Base-by-base conservation (phyloP, 2,113 vertebrate species). In the Xenopus borealis region DNA sequence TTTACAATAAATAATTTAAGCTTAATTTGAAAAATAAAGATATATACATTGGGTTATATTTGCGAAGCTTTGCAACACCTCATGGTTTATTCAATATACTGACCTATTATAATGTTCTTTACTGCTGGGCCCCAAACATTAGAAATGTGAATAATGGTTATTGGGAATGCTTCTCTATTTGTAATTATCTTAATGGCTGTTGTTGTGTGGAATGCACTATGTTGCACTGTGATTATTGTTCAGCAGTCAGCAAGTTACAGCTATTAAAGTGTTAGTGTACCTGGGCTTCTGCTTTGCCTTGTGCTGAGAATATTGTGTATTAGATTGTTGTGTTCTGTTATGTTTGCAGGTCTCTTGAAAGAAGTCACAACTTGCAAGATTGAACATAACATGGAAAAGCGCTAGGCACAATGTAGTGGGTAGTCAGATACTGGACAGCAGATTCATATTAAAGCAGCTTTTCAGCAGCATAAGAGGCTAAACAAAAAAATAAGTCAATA, bases 1-100 rank as follows among this genome's bases (percentile, higher is more conserved):
- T 13, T 50, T 50, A 16, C 1, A 50, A 50, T 50, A 12, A 50
- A 11, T 63, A 66, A 66, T 18, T n/a, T 18, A 10, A 61, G 63
- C 16, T 19, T 62, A 23, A 69, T 69, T 62, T 12, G 52, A 53
- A 20, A 52, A 16, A 14, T 69, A 62, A 47, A 63, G 52, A 69
- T 13, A 17, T 17, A 58, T 58, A 58, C 55, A 58, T 58, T 18
- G 55, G 55, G 17, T 16, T 58, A 18, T 17, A 58, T 58, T 18
- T 58, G 55, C n/a, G 3, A 58, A 58, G 55, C 55, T 10, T 18
- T 58, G 14, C 1, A 58, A 16, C 55, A 58, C 16, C 55, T 19
- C 18, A 58, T 58, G 18, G 55, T 58, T 58, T 19, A 58, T 58
- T 58, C 55, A 58, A 17, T 27, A 20, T 61, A 61, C 14, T 23